Evolutionary conservation across 1,140 invertebrate genomes (phyloP), one percentile per base, ranked within the genome.

Genomic region (Drosophila prosaltans): DNA sequence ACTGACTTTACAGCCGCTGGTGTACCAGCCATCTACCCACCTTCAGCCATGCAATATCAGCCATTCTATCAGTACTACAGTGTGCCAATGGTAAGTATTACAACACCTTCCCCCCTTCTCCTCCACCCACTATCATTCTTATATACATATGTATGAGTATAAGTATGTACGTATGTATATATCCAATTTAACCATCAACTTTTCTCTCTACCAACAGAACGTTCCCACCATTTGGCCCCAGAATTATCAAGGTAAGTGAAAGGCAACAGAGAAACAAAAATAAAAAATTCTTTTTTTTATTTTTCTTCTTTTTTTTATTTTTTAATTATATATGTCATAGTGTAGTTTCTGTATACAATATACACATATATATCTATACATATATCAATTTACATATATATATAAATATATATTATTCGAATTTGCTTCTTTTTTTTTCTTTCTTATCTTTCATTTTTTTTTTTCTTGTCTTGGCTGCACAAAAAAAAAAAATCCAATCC

Each of bases 51-150:
- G 91, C 91, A 92, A 91, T 92, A 92, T 90, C 92, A 92, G 83
- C 92, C 92, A 88, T 92, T 92, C 80, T 92, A 92, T 92, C 92
- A 92, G 75, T 92, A 92, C 81, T 92, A 92, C 80, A 92, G 92
- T 74, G 91, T 92, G 88, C 92, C 92, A 92, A 92, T 92, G 92
- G 92, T 92, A 59, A 92, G 86, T 85, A 3, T 30, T 0, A 30
- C 30, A 59, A 59, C 36, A 3, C 16, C 45, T 8, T 9, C 7
- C 16, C 16, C 16, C 2, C 16, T 0, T 1, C 21, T 2, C 6
- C n/a, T 6, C 43, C 10, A 41, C 2, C 10, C 16, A 16, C 16
- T 16, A 16, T 16, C 16, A 16, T 16, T 16, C 16, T 16, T 16
- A 11, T 30, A 30, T 30, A 30, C 3, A 30, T 30, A 30, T 30